Evolutionary conservation across 2,888 invertebrate genomes (phyloP).

Genomic region (Nomada hirtipes): DNA sequence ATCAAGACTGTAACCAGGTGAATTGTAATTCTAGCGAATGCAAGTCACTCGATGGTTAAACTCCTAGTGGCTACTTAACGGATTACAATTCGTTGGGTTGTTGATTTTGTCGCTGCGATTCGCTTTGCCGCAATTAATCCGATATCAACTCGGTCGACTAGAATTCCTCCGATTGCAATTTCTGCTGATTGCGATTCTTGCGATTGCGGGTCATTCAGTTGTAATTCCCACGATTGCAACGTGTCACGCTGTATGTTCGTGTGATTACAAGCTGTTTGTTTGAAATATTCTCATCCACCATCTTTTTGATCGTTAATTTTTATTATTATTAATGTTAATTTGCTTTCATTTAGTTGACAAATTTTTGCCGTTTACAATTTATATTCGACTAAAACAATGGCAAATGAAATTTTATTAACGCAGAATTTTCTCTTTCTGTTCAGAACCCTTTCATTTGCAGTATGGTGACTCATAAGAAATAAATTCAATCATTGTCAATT

Average conservation of each 20-base stretch:
- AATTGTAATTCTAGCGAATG: constrained; percentile 1
- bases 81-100: not conserved
- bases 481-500: no score
- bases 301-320: no score
- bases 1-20: not conserved
- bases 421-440: no score
- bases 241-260: constrained; percentile 1
- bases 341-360: no score
- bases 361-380: no score
- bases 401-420: no score
- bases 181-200: constrained; percentile 5
- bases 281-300: no score
- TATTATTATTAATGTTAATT: not conserved
- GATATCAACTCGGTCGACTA: constrained; percentile 15
- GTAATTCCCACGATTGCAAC: constrained; percentile 14
- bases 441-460: no score
- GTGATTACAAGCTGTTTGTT: not conserved
- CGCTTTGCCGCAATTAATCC: constrained; percentile 15
- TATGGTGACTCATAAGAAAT: no score
- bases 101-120: constrained; percentile 1
- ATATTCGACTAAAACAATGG: no score
- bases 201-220: constrained; percentile 10
- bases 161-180: constrained; percentile 30
- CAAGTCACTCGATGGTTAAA: not conserved
- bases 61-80: not conserved